A percentile compares a stretch with the other conserved stretches of the same genome.
phyloP scores from a whole-genome alignment of 2,888 invertebrate genomes.

The Drosophila flavopinicola region DNA sequence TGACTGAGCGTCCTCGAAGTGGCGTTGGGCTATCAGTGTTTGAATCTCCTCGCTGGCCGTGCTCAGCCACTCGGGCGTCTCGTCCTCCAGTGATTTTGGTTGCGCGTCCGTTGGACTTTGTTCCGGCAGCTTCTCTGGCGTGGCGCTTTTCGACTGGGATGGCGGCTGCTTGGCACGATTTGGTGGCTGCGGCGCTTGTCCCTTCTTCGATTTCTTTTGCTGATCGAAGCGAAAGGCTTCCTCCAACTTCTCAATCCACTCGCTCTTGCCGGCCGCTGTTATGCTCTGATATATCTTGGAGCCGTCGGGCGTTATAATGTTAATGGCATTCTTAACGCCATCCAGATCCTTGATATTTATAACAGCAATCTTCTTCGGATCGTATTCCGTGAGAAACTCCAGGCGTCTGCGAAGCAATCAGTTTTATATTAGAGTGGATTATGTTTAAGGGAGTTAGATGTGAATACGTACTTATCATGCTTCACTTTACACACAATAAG shows the following conservation, averaged over 20 bases:
- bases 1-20: slow-evolving; percentile 96
- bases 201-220: slow-evolving; percentile 84
- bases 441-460: not conserved
- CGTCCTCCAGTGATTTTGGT: slow-evolving; percentile 74
- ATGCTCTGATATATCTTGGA: slow-evolving; percentile 96
- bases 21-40: slow-evolving; percentile 96
- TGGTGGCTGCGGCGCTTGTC: slow-evolving; percentile 85
- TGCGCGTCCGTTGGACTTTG: slow-evolving; percentile 69
- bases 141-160: slow-evolving; percentile 35
- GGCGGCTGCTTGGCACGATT: slow-evolving; percentile 58
- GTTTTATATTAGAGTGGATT: not conserved
- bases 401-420: slow-evolving; percentile 73
- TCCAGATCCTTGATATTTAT: slow-evolving; percentile 97
- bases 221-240: slow-evolving; percentile 92
- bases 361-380: slow-evolving; percentile 92
- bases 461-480: slow-evolving; percentile 83
- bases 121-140: slow-evolving; percentile 53
- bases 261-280: slow-evolving; percentile 90
- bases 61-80: slow-evolving; percentile 92
- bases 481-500: slow-evolving; percentile 92
- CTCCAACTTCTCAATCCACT: slow-evolving; percentile 97
- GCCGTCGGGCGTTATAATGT: slow-evolving; percentile 96
- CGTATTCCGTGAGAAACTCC: slow-evolving; percentile 83
- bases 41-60: slow-evolving; percentile 97
- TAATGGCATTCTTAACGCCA: slow-evolving; percentile 95